phyloP scores from a whole-genome alignment of 2,113 vertebrate species.

The Phyllopteryx taeniolatus region DNA sequence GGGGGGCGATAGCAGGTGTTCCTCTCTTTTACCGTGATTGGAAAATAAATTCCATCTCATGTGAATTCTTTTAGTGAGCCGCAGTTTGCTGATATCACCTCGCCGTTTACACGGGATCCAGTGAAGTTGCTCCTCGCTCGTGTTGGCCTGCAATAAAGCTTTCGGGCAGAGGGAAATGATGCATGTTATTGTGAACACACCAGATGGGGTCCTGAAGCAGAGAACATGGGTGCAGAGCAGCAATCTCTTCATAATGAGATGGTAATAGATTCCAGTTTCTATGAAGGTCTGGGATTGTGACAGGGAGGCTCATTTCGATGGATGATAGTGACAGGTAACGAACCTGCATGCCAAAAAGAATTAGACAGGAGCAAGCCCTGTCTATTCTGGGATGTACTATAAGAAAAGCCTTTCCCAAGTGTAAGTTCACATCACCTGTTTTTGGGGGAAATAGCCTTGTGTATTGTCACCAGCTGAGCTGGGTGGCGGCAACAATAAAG shows the following conservation, averaged over 20 bases:
- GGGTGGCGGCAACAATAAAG: too few relatives aligned
- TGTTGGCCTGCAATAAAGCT: slow-evolving; percentile 38
- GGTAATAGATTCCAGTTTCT: slow-evolving; percentile 51
- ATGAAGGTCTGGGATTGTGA: slow-evolving; percentile 8
- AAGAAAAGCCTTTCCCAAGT: not conserved
- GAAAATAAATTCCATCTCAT: slow-evolving; percentile 61
- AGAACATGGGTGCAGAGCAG: slow-evolving; percentile 27
- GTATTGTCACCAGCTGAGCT: too few relatives aligned
- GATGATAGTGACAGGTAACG: slow-evolving; percentile 57
- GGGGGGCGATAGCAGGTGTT: slow-evolving; percentile 47
- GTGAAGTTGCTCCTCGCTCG: slow-evolving; percentile 37
- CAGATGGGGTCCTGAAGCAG: slow-evolving; percentile 64
- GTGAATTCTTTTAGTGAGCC: slow-evolving; percentile 42
- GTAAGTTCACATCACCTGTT: too few relatives aligned
- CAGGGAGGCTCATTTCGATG: slow-evolving; percentile 18
- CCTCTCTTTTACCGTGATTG: slow-evolving; percentile 39
- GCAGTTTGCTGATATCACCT: slow-evolving; percentile 22
- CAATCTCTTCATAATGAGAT: slow-evolving; percentile 52
- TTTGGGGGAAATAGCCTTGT: too few relatives aligned
- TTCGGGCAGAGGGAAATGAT: slow-evolving; percentile 50
- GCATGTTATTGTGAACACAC: slow-evolving; percentile 66
- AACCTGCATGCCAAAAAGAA: slow-evolving; percentile 53
- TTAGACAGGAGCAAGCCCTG: slow-evolving; percentile 1
- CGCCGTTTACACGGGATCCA: slow-evolving; percentile 37
- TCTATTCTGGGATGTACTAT: not conserved